Base-by-base conservation (phyloP, 2,113 vertebrate species). In the Neopipo cinnamomea region DNA sequence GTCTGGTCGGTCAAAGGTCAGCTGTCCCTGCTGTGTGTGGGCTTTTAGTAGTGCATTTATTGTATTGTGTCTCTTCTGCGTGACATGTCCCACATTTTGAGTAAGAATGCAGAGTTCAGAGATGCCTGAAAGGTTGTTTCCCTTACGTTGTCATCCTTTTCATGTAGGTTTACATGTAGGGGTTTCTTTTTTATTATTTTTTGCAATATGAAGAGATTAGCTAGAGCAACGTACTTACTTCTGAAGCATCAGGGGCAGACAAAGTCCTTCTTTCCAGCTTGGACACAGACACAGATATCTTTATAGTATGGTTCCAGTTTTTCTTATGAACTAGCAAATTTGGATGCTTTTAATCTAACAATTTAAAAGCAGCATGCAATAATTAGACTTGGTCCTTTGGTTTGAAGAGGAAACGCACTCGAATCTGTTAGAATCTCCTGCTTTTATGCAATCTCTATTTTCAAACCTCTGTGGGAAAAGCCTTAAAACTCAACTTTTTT, bases 151-250 rank as follows among this genome's bases (percentile, higher is more conserved):
- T 62, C 1, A 39, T 68, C 47, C 39, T 86, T 87, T 61, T 83
- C 5, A 8, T 13, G 42, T 67, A 52, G 41, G 4, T 63, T 62
- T 87, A 4, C 0, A 0, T 62, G 30, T 46, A 33, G 24, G 12
- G 2, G 31, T 17, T 84, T 52, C 44, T 27, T 49, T 75, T 7
- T 20, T 23, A 21, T 25, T 37, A 35, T 39, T 72, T 59, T 53
- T 75, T 86, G 33, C 58, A 14, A 78, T 86, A 42, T 84, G 31
- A 52, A 63, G 61, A 55, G 11, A 33, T 77, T 30, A 86, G 22
- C 30, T 81, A 62, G 27, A 78, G 49, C 44, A 89, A 15, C 15
- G 5, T 44, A 50, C 24, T 41, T 71, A 5, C 37, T 81, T 78
- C 22, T 85, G 53, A 85, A 87, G n/a, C 7, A 46, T 4, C 2